Percentiles rank a stretch among this genome's conserved stretches.
Evolutionary conservation across 2,797 vertebrate genomes (phyloP).

Genomic region (Anguilla pacifica): DNA sequence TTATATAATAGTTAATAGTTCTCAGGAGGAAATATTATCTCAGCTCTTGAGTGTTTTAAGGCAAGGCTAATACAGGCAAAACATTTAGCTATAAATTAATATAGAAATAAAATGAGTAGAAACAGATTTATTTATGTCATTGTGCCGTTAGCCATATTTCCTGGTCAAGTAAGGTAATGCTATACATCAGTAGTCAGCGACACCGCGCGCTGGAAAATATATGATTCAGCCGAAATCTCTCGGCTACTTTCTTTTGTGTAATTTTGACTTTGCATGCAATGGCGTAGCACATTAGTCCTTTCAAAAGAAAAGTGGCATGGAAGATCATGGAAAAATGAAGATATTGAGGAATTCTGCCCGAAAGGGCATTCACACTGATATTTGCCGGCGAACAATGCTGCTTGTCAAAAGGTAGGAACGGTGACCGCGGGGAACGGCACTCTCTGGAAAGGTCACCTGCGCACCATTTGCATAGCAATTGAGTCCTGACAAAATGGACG

Average conservation of each 20-base stretch:
- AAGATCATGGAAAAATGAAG: neutral
- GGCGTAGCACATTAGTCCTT: neutral
- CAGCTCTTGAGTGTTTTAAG: no score
- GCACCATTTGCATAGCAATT: slow-evolving; percentile 16
- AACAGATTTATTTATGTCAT: no score
- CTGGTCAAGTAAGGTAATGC: neutral
- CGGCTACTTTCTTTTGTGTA: neutral
- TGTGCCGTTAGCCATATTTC: neutral
- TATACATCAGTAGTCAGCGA: neutral
- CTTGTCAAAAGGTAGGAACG: slow-evolving; percentile 5
- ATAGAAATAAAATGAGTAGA: no score
- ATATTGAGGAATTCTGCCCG: neutral
- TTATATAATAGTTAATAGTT: no score
- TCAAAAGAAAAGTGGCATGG: neutral
- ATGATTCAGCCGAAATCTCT: neutral
- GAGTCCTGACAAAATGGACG: neutral
- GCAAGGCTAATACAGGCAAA: no score
- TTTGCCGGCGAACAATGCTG: neutral
- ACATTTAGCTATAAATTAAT: no score
- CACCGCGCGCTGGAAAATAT: neutral
- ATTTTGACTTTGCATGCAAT: neutral
- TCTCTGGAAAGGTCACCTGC: slow-evolving; percentile 9
- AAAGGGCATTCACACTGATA: slow-evolving; percentile 12
- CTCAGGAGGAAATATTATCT: no score
- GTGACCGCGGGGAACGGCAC: slow-evolving; percentile 4